Evolutionary conservation across 2,113 vertebrate genomes (phyloP).

Genomic region (Lamprotornis superbus): DNA sequence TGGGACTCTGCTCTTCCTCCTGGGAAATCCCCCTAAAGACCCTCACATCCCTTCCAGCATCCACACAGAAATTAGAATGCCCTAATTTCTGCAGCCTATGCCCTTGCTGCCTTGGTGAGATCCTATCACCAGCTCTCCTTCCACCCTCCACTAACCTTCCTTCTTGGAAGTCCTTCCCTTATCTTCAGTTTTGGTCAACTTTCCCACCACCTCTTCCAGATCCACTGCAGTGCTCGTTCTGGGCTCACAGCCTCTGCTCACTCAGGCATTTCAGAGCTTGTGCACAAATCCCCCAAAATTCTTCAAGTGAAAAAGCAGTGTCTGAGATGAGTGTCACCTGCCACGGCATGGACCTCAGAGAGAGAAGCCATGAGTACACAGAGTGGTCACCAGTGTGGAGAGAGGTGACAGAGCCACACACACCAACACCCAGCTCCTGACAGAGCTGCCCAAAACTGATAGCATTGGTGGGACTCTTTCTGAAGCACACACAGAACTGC

Average conservation of each 20-base stretch:
- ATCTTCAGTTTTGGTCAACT: background rate
- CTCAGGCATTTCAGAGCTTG: background rate
- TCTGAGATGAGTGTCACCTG: background rate
- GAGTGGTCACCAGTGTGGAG: background rate
- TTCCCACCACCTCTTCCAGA: background rate
- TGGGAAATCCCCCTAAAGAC: background rate
- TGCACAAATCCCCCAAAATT: background rate
- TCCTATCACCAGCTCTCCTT: background rate
- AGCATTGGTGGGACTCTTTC: background rate
- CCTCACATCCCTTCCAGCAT: background rate
- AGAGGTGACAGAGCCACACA: background rate
- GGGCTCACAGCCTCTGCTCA: background rate
- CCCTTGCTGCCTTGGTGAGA: background rate
- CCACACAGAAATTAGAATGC: fast-evolving
- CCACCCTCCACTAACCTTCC: background rate
- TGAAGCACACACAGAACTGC: background rate
- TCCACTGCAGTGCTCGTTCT: background rate
- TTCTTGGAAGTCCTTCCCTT: background rate
- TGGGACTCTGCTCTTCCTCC: background rate
- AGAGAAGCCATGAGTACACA: background rate
- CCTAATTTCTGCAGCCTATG: background rate
- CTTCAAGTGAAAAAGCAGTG: background rate
- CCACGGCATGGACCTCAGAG: background rate
- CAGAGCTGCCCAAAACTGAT: background rate
- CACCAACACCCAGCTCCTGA: background rate